Evolutionary conservation across 2,113 vertebrate species (phyloP), one percentile per base, ranked within the genome.

Genomic region (Perca fluviatilis): DNA sequence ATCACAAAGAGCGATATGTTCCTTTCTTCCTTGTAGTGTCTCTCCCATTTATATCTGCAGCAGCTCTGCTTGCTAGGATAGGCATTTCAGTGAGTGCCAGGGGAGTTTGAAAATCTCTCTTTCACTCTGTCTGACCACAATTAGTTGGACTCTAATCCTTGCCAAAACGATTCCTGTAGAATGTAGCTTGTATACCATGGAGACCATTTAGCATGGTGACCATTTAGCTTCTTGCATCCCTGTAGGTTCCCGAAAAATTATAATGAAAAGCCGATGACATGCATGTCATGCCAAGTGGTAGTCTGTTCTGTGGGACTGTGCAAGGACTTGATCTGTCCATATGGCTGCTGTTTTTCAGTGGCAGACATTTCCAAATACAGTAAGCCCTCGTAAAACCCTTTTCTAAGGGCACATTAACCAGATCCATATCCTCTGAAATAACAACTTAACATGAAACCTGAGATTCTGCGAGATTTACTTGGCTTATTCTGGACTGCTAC

Each of bases 201-300:
- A 16, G 8, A 47, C 65, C 30, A 33, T 33, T 33, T 33, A 33
- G 30, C 30, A 33, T 33, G 30, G 30, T 33, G 30, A 33, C 30
- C 21, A 40, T 77, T 71, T 68, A 65, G 79, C 64, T 66, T 60
- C n/a, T 51, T 74, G 40, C 78, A 76, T 77, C 72, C n/a, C 57
- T 63, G 25, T 56, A 62, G 15, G 53, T 64, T 74, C 57, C 71
- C 62, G 3, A 56, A 83, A 86, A 56, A 69, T 15, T 6, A 30
- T 68, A 63, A 79, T 80, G 33, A 77, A 69, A 84, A 84, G 56
- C 58, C 33, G 80, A 88, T 65, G 65, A 82, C 58, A 79, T 57
- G 49, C 33, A 60, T 15, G 0, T 63, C 46, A 46, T 60, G 74
- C 79, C 79, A 79, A 64, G 9, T 53, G 21, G 36, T 12, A 36